These are phyloP conservation scores for Dolichotis patagonum DNA, from an alignment of 2,113 vertebrate species.

Conservation along the genomic window DNA sequence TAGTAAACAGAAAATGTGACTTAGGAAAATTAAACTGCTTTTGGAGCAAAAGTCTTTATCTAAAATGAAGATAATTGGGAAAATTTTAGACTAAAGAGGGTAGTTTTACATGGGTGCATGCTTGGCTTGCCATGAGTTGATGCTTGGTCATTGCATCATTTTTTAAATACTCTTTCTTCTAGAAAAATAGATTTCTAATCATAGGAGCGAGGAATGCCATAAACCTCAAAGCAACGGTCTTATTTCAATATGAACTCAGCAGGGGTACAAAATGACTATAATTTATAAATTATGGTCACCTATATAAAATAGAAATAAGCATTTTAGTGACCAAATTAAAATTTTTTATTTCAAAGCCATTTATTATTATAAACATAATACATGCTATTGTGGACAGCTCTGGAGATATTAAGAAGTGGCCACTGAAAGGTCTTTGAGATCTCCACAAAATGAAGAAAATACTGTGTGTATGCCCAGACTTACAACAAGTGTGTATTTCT, in stretches of 20 bases:
- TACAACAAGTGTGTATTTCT: neutral
- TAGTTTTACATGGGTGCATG: neutral
- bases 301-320: neutral
- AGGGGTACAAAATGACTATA: neutral
- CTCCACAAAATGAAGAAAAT: neutral
- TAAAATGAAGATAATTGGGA: neutral
- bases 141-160: neutral
- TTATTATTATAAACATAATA: neutral
- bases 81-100: neutral
- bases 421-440: neutral
- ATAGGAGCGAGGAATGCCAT: neutral
- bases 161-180: neutral
- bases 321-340: neutral
- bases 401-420: neutral
- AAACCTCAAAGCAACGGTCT: neutral
- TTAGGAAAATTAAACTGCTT: neutral
- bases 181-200: conserved; percentile 4
- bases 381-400: neutral
- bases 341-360: neutral
- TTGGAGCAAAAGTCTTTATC: neutral
- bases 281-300: neutral
- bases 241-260: neutral
- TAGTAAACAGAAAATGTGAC: neutral
- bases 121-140: neutral
- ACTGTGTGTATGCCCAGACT: neutral